phyloP scores from a whole-genome alignment of 1,140 invertebrate genomes.

The Meloidogyne floridensis region DNA sequence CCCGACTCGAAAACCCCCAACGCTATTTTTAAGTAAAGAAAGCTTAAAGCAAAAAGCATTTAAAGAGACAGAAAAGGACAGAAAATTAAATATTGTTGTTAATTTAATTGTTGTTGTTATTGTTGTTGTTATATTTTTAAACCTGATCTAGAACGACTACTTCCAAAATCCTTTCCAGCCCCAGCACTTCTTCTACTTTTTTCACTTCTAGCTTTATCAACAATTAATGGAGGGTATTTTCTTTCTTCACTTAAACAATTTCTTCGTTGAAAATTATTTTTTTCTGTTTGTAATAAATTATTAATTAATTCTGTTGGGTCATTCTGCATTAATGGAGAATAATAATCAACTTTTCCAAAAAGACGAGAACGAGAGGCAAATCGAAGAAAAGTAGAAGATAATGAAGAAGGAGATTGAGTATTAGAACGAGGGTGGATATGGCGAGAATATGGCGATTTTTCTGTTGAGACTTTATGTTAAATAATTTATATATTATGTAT shows the following conservation, averaged over 20 bases:
- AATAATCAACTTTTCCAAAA: conserved; percentile 43
- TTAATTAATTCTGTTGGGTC: neutral
- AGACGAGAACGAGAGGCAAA: conserved; percentile 47
- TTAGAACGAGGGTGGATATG: neutral
- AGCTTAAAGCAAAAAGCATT: neutral
- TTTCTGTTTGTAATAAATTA: conserved; percentile 1
- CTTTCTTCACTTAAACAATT: conserved; percentile 9
- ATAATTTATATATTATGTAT: too few relatives aligned
- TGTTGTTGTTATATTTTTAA: neutral
- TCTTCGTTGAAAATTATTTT: neutral
- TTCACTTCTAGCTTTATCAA: neutral
- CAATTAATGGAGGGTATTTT: neutral
- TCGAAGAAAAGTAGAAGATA: conserved; percentile 37
- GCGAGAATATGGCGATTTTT: neutral
- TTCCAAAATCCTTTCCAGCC: neutral
- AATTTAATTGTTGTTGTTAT: neutral
- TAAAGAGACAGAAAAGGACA: conserved; percentile 8
- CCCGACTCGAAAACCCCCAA: too few relatives aligned
- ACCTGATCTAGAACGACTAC: conserved; percentile 1
- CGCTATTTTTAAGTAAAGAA: too few relatives aligned
- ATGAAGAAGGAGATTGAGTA: neutral
- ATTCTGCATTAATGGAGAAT: neutral
- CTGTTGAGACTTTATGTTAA: neutral
- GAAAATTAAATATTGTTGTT: neutral
- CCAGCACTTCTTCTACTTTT: neutral